These are phyloP conservation scores for Samia ricini DNA, from an alignment of 1,140 invertebrate genomes.

Conservation along the genomic window DNA sequence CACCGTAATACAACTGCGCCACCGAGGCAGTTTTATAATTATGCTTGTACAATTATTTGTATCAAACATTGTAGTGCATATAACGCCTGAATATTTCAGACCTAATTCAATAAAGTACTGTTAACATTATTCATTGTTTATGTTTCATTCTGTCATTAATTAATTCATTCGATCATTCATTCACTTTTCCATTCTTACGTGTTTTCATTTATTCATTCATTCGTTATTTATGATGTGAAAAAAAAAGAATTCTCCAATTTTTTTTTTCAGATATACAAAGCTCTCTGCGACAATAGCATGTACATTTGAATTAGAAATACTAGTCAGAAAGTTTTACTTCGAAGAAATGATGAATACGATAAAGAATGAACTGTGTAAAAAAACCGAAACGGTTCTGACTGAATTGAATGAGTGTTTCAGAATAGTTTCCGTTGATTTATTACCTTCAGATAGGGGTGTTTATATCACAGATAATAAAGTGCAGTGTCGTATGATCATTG, in stretches of 20 bases:
- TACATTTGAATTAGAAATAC: constrained; percentile 83
- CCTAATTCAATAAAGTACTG: too few relatives aligned
- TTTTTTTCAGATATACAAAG: constrained; percentile 81
- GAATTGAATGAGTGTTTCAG: constrained; percentile 75
- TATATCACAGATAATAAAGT: constrained; percentile 80
- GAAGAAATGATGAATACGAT: constrained; percentile 86
- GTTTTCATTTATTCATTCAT: background rate
- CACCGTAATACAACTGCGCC: too few relatives aligned
- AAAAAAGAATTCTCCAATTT: constrained; percentile 1
- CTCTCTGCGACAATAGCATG: constrained; percentile 88
- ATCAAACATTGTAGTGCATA: too few relatives aligned
- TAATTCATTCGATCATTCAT: too few relatives aligned
- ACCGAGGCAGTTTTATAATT: too few relatives aligned
- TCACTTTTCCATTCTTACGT: too few relatives aligned
- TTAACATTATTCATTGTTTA: too few relatives aligned
- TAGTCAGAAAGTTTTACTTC: constrained; percentile 86
- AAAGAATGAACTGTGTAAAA: constrained; percentile 67
- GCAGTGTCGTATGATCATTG: constrained; percentile 77
- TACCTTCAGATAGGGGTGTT: constrained; percentile 69
- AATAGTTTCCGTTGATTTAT: constrained; percentile 57
- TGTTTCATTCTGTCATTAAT: too few relatives aligned
- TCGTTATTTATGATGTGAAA: background rate
- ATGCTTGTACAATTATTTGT: too few relatives aligned
- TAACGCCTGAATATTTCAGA: too few relatives aligned
- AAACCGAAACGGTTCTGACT: constrained; percentile 69